A percentile compares a stretch with the other conserved stretches of the same genome.
Evolutionary conservation across 2,888 invertebrate species (phyloP).

Genomic region (Acrobasis consociella): DNA sequence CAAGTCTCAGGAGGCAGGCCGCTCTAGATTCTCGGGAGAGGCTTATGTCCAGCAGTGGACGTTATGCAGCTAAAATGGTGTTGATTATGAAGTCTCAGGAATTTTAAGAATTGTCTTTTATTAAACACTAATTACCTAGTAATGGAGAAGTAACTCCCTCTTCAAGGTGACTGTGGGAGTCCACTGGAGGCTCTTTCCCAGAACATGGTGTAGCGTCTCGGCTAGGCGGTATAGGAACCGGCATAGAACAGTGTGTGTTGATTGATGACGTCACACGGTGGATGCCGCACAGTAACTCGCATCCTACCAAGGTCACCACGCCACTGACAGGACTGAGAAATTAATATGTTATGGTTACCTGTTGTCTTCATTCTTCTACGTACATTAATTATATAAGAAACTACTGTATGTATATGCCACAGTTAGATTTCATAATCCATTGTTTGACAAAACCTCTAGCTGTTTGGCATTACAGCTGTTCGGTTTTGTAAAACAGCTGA

Average conservation of each 20-base stretch:
- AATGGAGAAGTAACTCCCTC: conserved; percentile 17
- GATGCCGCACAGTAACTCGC: conserved; percentile 85
- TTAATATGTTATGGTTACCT: neutral
- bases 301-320: conserved; percentile 84
- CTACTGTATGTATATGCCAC: too few relatives aligned
- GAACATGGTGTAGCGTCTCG: conserved; percentile 32
- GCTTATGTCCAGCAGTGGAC: too few relatives aligned
- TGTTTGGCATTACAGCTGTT: too few relatives aligned
- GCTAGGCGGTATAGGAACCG: conserved; percentile 37
- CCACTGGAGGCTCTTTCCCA: conserved; percentile 27
- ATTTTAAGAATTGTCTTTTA: too few relatives aligned
- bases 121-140: conserved; percentile 23
- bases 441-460: too few relatives aligned
- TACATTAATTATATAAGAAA: too few relatives aligned
- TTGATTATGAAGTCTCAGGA: too few relatives aligned
- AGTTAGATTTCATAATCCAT: too few relatives aligned
- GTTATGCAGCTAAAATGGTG: too few relatives aligned
- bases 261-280: conserved; percentile 79
- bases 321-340: conserved; percentile 77
- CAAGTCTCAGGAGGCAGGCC: too few relatives aligned
- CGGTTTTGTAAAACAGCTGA: too few relatives aligned
- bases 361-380: neutral
- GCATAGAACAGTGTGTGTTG: conserved; percentile 57
- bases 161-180: conserved; percentile 19
- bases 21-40: too few relatives aligned